Conservation (phyloP, 2,113 vertebrate species). For the Paratilapia polleni region DNA sequence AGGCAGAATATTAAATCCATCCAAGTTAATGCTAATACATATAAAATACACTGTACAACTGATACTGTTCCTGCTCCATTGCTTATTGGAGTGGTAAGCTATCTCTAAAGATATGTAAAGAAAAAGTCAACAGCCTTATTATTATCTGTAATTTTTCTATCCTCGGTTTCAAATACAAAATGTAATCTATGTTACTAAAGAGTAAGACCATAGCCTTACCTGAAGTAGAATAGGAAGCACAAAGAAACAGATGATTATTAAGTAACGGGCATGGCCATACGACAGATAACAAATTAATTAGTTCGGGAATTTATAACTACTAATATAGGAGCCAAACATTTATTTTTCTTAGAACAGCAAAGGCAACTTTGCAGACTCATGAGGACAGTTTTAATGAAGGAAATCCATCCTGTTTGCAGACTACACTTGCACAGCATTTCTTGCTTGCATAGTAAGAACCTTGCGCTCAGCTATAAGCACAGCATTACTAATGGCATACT, state of each 20-base stretch:
- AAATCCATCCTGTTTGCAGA: constrained; percentile 34
- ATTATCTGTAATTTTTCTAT: background rate
- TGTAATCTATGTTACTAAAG: background rate
- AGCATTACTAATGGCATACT: constrained; percentile 15
- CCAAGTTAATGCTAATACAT: background rate
- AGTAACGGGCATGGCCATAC: background rate
- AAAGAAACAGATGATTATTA: background rate
- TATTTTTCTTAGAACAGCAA: background rate
- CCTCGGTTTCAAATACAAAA: background rate
- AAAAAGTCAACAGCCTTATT: background rate
- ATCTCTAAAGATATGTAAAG: background rate
- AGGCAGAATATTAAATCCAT: background rate
- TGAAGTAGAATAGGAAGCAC: background rate
- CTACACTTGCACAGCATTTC: constrained; percentile 11
- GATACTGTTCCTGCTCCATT: background rate
- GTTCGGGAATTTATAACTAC: background rate
- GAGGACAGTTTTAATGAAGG: constrained; percentile 13
- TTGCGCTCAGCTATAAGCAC: constrained; percentile 9
- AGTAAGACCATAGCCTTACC: background rate
- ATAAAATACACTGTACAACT: background rate
- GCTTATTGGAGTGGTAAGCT: background rate
- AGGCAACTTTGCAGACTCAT: background rate
- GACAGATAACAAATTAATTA: background rate
- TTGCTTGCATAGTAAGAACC: constrained; percentile 5
- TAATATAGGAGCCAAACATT: constrained; percentile 5